Conservation (phyloP, 1,140 invertebrate genomes). For the Drosophila santomea region DNA sequence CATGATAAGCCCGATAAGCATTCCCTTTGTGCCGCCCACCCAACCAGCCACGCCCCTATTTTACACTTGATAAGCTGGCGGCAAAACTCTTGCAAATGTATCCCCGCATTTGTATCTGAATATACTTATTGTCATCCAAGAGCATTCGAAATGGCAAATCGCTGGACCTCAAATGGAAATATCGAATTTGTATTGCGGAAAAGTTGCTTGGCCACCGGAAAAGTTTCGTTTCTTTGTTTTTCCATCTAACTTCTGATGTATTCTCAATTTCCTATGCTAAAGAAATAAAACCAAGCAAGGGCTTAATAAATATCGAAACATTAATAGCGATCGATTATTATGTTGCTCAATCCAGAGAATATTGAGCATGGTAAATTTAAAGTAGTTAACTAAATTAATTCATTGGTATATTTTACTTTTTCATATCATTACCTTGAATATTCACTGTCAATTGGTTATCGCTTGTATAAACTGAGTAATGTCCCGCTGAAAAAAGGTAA, state of each 20-base stretch:
- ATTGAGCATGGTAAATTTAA: neutral
- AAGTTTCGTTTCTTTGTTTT: constrained; percentile 15
- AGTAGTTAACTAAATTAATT: neutral
- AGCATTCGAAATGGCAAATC: constrained; percentile 21
- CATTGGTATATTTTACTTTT: neutral
- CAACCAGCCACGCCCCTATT: neutral
- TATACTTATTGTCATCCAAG: constrained; percentile 54
- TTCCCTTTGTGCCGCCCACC: constrained; percentile 36
- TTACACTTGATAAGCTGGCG: constrained; percentile 16
- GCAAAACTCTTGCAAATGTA: constrained; percentile 34
- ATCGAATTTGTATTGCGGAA: constrained; percentile 27
- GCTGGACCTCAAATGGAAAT: constrained; percentile 15
- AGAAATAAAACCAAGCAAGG: neutral
- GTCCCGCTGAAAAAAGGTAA: neutral
- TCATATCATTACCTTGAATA: neutral
- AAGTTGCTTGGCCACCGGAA: constrained; percentile 18
- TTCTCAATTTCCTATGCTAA: neutral
- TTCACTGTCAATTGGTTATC: neutral
- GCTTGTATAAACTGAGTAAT: constrained; percentile 7
- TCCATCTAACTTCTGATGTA: neutral
- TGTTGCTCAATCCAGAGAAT: neutral
- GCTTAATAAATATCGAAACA: neutral
- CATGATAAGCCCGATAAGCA: constrained; percentile 70
- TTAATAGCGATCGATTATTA: neutral
- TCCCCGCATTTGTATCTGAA: constrained; percentile 38